A percentile compares a stretch with the other conserved stretches of the same genome.
These are phyloP conservation scores for Nasonovia ribisnigri DNA, from an alignment of 2,888 invertebrate genomes.

Conservation along the genomic window DNA sequence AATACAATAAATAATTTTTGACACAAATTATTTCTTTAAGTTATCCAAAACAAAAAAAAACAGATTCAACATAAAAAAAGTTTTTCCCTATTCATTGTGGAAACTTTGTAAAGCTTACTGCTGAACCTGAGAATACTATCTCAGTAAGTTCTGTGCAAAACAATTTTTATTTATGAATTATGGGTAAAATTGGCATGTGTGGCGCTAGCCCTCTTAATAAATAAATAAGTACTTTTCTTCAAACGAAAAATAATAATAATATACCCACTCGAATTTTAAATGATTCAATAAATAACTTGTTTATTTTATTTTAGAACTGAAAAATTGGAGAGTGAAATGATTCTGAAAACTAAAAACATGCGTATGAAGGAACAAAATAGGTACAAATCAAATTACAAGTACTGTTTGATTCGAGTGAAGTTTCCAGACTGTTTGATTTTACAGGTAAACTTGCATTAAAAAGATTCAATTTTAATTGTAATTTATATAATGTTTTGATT, in stretches of 20 bases:
- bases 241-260: background rate
- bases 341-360: constrained; percentile 95
- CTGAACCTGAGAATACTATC: background rate
- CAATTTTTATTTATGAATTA: background rate
- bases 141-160: background rate
- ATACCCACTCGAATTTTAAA: background rate
- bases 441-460: constrained; percentile 74
- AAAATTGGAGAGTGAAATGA: constrained; percentile 83
- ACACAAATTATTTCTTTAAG: background rate
- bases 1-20: constrained; percentile 27
- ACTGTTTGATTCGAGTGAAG: constrained; percentile 85
- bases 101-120: background rate
- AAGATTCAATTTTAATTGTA: background rate
- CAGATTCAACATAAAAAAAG: background rate
- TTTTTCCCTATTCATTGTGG: background rate
- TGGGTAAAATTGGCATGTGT: background rate
- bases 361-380: constrained; percentile 88
- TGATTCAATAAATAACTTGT: background rate
- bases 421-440: constrained; percentile 89
- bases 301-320: constrained; percentile 74
- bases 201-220: background rate
- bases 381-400: constrained; percentile 86
- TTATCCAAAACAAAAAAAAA: background rate
- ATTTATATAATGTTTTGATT: constrained; percentile 26
- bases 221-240: background rate